Evolutionary conservation across 2,888 invertebrate species (phyloP).

Genomic region (Agonopterix arenella): DNA sequence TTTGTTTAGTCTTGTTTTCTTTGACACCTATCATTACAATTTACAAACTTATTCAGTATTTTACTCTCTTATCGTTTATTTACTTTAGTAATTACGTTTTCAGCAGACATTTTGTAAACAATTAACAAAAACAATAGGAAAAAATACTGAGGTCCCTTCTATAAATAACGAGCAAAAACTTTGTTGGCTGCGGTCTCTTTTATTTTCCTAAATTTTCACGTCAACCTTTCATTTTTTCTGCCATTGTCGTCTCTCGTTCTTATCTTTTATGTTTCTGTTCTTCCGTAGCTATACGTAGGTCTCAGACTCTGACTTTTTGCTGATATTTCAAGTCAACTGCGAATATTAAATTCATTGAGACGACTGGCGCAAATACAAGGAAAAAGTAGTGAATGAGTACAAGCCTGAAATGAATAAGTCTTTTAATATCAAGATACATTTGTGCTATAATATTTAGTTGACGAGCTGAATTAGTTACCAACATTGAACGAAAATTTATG

Average conservation of each 20-base stretch:
- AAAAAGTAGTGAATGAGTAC: no score
- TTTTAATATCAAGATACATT: no score
- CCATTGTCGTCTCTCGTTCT: not conserved
- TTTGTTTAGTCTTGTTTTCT: conserved; percentile 12
- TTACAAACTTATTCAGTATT: no score
- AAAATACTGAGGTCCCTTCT: not conserved
- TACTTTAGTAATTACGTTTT: not conserved
- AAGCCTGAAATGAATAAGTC: not conserved
- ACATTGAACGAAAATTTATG: no score
- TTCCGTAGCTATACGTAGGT: no score
- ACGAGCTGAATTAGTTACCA: no score
- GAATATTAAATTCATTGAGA: no score
- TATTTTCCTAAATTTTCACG: not conserved
- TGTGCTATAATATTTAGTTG: no score
- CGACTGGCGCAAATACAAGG: no score
- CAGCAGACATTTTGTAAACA: not conserved
- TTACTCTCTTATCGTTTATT: not conserved
- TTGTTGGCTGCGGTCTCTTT: not conserved
- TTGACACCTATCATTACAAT: not conserved
- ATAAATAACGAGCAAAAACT: conserved; percentile 2
- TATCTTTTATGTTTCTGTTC: no score
- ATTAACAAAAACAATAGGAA: not conserved
- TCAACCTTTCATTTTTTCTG: not conserved
- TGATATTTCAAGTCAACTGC: no score
- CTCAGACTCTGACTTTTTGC: no score